Evolutionary conservation across 2,888 invertebrate genomes (phyloP), one percentile per base, ranked within the genome.

Genomic region (Drosophila anomelani): DNA sequence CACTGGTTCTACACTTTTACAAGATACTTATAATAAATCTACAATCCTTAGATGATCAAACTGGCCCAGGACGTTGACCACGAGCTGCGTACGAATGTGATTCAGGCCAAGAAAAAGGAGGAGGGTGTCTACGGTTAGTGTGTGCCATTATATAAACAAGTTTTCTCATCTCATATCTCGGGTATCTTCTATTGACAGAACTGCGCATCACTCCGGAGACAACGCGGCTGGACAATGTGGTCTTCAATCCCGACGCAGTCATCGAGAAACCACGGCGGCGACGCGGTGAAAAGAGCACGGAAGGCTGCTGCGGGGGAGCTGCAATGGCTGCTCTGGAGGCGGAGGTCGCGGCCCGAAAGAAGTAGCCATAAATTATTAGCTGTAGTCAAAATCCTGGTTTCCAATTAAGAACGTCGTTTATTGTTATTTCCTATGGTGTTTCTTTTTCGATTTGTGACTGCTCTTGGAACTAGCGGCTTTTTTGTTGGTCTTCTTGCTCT

Each of bases 41-140:
- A 0, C 2, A 3, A 12, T 3, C n/a, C 57, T 9, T 85, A 96
- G 96, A 93, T 96, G 92, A 91, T 96, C 9, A 94, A 95, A 90
- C 94, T 95, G 83, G 95, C 95, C 1, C 93, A 94, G 76, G 95
- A 95, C 87, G 95, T 96, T 3, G 96, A 96, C 89, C 91, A 92
- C 56, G 96, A 96, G 92, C 89, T 97, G 32, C 94, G 94, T 84
- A 95, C 95, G 13, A 95, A 95, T 89, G 95, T 97, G 3, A 95
- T 97, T 68, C 96, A 97, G 92, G 95, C 96, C 6, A 93, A 93
- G 77, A 94, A 95, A 93, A 94, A 94, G n/a, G 93, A 94, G 80
- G 95, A 96, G 43, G 95, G 95, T 74, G 93, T 94, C 76, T 96
- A 93, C 92, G 94, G 96, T 96, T 93, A 91, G 58, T 51, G 34